phyloP scores from a whole-genome alignment of 1,140 invertebrate genomes.

The Bursaphelenchus mucronatus region DNA sequence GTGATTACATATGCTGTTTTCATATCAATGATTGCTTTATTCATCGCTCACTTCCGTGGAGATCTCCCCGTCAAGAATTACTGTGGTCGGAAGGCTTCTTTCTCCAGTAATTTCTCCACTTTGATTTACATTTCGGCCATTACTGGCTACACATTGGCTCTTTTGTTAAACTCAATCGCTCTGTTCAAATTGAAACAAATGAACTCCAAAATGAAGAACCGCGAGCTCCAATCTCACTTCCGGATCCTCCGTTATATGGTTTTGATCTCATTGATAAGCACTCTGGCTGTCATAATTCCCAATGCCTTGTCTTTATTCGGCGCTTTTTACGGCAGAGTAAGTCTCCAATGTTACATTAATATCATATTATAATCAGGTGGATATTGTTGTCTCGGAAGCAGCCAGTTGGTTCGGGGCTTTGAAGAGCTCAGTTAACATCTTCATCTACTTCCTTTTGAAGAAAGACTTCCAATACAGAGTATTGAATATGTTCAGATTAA shows the following conservation, averaged over 20 bases:
- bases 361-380: slow-evolving; percentile 17
- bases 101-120: slow-evolving; percentile 34
- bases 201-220: slow-evolving; percentile 34
- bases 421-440: slow-evolving; percentile 38
- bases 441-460: slow-evolving; percentile 34
- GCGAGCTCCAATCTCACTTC: slow-evolving; percentile 34
- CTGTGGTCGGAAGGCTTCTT: slow-evolving; percentile 36
- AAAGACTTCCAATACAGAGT: slow-evolving; percentile 17
- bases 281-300: slow-evolving; percentile 33
- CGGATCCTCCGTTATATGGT: slow-evolving; percentile 32
- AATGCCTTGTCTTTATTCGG: slow-evolving; percentile 36
- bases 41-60: slow-evolving; percentile 25
- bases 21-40: slow-evolving; percentile 25
- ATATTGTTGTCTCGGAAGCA: slow-evolving; percentile 2
- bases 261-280: slow-evolving; percentile 42
- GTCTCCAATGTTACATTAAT: slow-evolving; percentile 20
- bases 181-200: slow-evolving; percentile 22
- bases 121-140: slow-evolving; percentile 35
- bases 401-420: slow-evolving; percentile 24
- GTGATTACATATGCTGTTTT: slow-evolving; percentile 34
- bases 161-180: slow-evolving; percentile 31
- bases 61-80: slow-evolving; percentile 25
- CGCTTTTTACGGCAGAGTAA: slow-evolving; percentile 37
- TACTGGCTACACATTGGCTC: slow-evolving; percentile 31
- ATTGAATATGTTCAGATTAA: neutral